Evolutionary conservation across 1,140 invertebrate genomes (phyloP), one percentile per base, ranked within the genome.

Genomic region (Spodoptera frugiperda): DNA sequence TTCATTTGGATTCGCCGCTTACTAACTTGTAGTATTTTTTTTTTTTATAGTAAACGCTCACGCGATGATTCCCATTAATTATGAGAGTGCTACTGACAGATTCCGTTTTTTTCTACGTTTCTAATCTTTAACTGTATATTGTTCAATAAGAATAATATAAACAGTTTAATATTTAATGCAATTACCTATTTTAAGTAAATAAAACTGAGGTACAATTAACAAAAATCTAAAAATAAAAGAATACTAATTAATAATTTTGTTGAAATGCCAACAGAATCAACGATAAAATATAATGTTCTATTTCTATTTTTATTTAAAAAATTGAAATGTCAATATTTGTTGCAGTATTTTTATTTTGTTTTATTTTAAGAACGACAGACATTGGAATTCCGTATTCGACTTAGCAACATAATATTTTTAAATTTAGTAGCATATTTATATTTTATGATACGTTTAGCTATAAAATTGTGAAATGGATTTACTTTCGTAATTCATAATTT

Each of bases 401-500:
- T 25, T 25, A 4, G 25, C 25, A 4, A 25, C 25, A 3, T 25
- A 25, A 3, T 25, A 25, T 25, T 25, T 25, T 3, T n/a, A n/a
- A n/a, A n/a, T n/a, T n/a, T n/a, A n/a, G n/a, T n/a, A n/a, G n/a
- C n/a, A n/a, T n/a, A n/a, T n/a, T n/a, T n/a, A n/a, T n/a, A 25
- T 25, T 25, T 25, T 4, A 0, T 3, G 25, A 2, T 25, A 39
- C 2, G 5, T 39, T 19, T 44, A 11, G 15, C 9, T 63, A 63
- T 12, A 2, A 4, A 33, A 63, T 55, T 71, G 17, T 21, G 53
- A 15, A 71, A 71, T 19, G 44, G 33, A 55, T 44, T 55, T n/a
- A 19, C 11, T 70, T 70, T 71, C 68, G 53, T 71, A 71, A 55
- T 71, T 54, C 51, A 15, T 71, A 71, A 55, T 71, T 71, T 53